Percentiles rank a stretch among this genome's conserved stretches.
phyloP scores from a whole-genome alignment of 2,888 invertebrate species.

The Heliconius ethilla region DNA sequence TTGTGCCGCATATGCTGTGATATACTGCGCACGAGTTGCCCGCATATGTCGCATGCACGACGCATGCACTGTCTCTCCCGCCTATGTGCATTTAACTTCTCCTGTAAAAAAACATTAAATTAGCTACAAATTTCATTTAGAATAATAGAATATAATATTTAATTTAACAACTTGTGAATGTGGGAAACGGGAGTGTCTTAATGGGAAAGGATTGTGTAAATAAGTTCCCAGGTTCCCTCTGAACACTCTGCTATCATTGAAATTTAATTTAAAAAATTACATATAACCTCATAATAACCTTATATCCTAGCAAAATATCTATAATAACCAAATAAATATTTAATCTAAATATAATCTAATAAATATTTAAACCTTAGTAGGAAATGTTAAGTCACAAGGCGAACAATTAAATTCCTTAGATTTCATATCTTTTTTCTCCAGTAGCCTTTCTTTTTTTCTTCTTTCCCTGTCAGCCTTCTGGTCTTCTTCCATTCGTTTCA shows the following conservation, averaged over 20 bases:
- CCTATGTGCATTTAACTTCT: conserved; percentile 63
- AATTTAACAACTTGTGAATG: background rate
- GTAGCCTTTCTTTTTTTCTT: conserved; percentile 60
- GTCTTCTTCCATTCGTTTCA: conserved; percentile 64
- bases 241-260: no score
- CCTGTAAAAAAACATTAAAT: conserved; percentile 52
- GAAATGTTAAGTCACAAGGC: conserved; percentile 71
- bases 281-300: no score
- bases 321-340: no score
- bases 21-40: conserved; percentile 72
- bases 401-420: conserved; percentile 71
- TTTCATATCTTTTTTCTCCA: conserved; percentile 61
- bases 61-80: conserved; percentile 74
- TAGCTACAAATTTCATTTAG: background rate
- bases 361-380: conserved; percentile 59
- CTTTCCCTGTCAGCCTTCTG: conserved; percentile 59
- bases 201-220: no score
- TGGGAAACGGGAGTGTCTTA: no score
- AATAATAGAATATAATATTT: background rate
- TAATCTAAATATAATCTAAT: no score
- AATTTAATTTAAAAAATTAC: no score
- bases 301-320: no score
- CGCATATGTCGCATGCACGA: conserved; percentile 75
- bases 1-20: conserved; percentile 73
- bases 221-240: no score